phyloP scores from a whole-genome alignment of 2,797 vertebrate genomes.

The Anisognathus igniventris region DNA sequence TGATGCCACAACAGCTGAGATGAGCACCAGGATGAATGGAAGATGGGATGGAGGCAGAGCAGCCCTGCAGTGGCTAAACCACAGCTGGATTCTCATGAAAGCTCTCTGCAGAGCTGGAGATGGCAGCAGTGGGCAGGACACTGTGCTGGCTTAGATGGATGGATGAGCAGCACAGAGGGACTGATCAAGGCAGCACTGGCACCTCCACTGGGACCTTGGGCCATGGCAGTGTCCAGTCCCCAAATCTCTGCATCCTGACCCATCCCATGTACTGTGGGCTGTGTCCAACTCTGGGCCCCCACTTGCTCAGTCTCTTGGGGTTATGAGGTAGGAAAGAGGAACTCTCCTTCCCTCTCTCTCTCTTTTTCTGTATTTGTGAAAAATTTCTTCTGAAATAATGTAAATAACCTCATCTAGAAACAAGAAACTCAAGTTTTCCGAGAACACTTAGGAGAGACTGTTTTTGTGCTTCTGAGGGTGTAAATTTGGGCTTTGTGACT shows the following conservation, averaged over 20 bases:
- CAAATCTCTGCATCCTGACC: background rate
- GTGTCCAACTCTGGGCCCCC: fast-evolving
- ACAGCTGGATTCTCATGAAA: background rate
- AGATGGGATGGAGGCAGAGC: background rate
- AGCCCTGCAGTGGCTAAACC: background rate
- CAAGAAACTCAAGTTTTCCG: background rate
- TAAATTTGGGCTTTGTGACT: background rate
- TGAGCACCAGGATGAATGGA: fast-evolving
- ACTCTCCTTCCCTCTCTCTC: background rate
- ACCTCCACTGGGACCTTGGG: fast-evolving
- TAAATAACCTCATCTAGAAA: constrained; percentile 14
- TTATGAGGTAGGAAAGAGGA: background rate
- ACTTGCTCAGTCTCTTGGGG: background rate
- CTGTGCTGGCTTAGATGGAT: fast-evolving
- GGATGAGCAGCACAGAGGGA: background rate
- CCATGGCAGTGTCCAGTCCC: background rate
- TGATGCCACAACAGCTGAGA: background rate
- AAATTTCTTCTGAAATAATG: background rate
- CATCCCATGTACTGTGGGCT: background rate
- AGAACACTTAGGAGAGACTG: background rate
- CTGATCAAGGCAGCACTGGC: fast-evolving
- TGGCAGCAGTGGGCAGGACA: background rate
- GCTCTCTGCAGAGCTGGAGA: background rate
- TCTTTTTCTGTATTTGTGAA: background rate
- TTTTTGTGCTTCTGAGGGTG: background rate